These are phyloP conservation scores for Campaea margaritaria DNA, from an alignment of 2,888 invertebrate genomes.

Conservation along the genomic window DNA sequence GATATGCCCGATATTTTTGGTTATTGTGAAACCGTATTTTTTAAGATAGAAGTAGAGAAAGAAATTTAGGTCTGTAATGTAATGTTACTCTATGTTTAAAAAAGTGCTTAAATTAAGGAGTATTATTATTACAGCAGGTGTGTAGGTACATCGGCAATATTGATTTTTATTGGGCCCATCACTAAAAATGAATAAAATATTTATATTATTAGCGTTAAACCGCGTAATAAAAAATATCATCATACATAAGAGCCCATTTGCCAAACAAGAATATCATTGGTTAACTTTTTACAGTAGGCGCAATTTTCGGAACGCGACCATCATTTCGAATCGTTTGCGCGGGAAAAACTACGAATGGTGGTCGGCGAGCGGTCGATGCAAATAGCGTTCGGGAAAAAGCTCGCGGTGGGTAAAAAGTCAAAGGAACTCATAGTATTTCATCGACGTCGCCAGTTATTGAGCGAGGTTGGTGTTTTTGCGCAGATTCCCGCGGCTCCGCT, in stretches of 20 bases:
- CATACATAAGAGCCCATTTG: constrained; percentile 71
- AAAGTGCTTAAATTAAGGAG: too few relatives aligned
- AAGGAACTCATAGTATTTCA: constrained; percentile 83
- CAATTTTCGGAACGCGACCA: constrained; percentile 73
- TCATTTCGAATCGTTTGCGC: constrained; percentile 61
- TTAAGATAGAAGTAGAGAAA: too few relatives aligned
- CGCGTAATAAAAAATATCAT: constrained; percentile 57
- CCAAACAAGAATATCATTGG: constrained; percentile 74
- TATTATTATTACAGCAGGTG: too few relatives aligned
- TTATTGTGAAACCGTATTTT: too few relatives aligned
- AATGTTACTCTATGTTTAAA: too few relatives aligned
- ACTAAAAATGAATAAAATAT: constrained; percentile 48
- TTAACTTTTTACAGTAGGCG: constrained; percentile 62
- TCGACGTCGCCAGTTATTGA: constrained; percentile 81
- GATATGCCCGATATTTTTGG: too few relatives aligned
- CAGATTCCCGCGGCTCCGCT: constrained; percentile 66
- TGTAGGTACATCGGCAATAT: too few relatives aligned
- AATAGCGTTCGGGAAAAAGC: constrained; percentile 76
- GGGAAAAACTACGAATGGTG: constrained; percentile 77
- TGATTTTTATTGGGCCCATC: constrained; percentile 3
- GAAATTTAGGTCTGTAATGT: too few relatives aligned
- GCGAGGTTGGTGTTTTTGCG: constrained; percentile 75
- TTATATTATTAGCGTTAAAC: constrained; percentile 54
- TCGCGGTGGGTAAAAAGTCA: constrained; percentile 68
- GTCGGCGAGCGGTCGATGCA: constrained; percentile 71